phyloP scores from a whole-genome alignment of 2,888 invertebrate genomes.

The Sturmia bella region DNA sequence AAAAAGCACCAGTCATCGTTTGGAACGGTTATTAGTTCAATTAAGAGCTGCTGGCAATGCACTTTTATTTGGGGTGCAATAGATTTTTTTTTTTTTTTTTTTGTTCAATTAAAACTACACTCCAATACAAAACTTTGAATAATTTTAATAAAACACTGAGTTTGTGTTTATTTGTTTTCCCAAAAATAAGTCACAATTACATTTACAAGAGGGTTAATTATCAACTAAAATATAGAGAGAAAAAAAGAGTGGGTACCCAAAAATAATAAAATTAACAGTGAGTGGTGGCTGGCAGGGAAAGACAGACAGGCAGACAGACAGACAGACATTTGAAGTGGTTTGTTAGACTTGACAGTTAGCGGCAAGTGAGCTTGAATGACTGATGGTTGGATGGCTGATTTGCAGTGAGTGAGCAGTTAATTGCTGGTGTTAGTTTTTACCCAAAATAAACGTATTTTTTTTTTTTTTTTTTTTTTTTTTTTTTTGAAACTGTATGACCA shows the following conservation, averaged over 20 bases:
- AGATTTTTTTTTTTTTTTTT: conserved; percentile 22
- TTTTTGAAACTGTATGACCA: conserved; percentile 39
- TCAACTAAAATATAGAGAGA: too few relatives aligned
- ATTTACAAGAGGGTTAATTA: conserved; percentile 58
- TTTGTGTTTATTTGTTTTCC: conserved; percentile 7
- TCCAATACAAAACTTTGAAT: background rate
- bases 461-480: conserved; percentile 3
- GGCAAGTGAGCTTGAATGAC: conserved; percentile 34
- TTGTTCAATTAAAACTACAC: conserved; percentile 28
- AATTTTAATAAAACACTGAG: background rate
- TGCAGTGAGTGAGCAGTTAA: conserved; percentile 37
- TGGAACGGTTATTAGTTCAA: conserved; percentile 4
- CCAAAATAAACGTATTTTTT: conserved; percentile 3
- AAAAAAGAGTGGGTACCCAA: conserved; percentile 4
- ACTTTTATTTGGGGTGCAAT: conserved; percentile 39
- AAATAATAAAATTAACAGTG: background rate
- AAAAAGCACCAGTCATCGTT: background rate
- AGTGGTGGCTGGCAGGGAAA: too few relatives aligned
- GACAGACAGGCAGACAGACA: conserved; percentile 10
- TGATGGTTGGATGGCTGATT: conserved; percentile 33
- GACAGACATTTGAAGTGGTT: conserved; percentile 20
- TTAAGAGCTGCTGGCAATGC: conserved; percentile 41
- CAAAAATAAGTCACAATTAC: conserved; percentile 15
- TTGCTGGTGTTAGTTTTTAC: conserved; percentile 53
- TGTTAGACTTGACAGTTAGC: conserved; percentile 52